Base-by-base conservation (phyloP, 1,140 invertebrate genomes). In the Caenorhabditis brenneri region DNA sequence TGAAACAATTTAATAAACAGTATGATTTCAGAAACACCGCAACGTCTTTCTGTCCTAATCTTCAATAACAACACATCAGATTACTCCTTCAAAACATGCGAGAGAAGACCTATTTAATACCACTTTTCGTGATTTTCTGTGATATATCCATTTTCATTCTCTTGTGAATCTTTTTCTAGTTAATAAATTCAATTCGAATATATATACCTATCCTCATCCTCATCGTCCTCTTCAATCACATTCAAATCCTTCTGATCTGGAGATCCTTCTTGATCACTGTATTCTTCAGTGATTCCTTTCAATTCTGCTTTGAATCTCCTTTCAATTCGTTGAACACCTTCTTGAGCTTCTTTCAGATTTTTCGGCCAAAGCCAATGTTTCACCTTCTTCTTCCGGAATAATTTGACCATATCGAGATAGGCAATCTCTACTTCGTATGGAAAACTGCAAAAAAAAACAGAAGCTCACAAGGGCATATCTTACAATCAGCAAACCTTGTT, bases 351-450 rank as follows among this genome's bases (percentile, higher is more conserved):
- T 53, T 55, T 49, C 29, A 83, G 49, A 31, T 36, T 60, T 24
- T 80, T 83, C 1, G 81, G 84, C 81, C 55, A 74, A 3, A 33
- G 46, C n/a, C n/a, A 22, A 15, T 2, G 5, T 6, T n/a, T 42
- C 15, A 7, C 10, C 36, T 60, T 81, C 33, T 81, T 65, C 39
- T 74, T 78, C 1, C 69, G 46, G 27, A 82, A 74, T 12, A 39
- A 12, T 0, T 48, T 29, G 16, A 79, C 46, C n/a, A 46, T 29
- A 15, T 83, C 53, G 5, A 22, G 39, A 31, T 55, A 83, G 36
- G 86, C 84, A 16, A 65, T 29, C 27, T 83, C 80, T 1, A 81
- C 82, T 31, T 83, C 82, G 16, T 51, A 46, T 33, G 82, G 82
- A 22, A 83, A 83, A 31, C 53, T 78, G 80, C 60, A 58, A 81